Conservation (phyloP, 2,888 invertebrate species). For the Geotrupes spiniger region DNA sequence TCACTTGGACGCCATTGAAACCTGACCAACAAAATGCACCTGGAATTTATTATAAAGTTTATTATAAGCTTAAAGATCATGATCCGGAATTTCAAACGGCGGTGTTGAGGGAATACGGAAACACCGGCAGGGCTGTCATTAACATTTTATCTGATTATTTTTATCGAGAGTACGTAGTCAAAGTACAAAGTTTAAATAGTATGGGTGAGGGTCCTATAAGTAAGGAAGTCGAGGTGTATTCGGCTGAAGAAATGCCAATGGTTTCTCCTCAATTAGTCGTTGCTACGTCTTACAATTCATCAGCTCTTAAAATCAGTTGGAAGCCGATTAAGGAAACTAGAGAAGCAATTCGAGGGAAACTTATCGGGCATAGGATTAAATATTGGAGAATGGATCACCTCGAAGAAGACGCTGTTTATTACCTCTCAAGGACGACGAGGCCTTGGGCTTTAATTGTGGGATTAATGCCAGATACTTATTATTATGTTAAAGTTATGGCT, state of each 20-base stretch:
- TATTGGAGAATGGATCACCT: constrained; percentile 80
- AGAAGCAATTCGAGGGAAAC: constrained; percentile 80
- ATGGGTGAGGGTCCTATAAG: constrained; percentile 82
- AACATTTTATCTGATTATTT: constrained; percentile 70
- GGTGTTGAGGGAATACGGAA: constrained; percentile 68
- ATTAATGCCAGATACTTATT: constrained; percentile 87
- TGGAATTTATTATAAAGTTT: constrained; percentile 86
- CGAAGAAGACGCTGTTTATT: constrained; percentile 79
- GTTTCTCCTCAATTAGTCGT: constrained; percentile 81
- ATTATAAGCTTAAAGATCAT: constrained; percentile 73
- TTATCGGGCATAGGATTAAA: constrained; percentile 91
- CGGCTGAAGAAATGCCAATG: constrained; percentile 91
- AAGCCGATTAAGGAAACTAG: constrained; percentile 79
- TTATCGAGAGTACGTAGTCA: constrained; percentile 81
- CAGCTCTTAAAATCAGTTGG: constrained; percentile 91
- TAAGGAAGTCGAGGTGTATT: constrained; percentile 69
- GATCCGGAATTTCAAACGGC: constrained; percentile 75
- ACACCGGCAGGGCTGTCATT: constrained; percentile 76
- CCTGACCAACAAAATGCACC: constrained; percentile 83
- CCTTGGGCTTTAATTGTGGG: constrained; percentile 92
- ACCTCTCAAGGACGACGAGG: constrained; percentile 77
- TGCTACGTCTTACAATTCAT: constrained; percentile 83
- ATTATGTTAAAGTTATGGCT: constrained; percentile 91
- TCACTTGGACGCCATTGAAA: constrained; percentile 81
- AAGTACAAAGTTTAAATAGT: constrained; percentile 71